Conservation (phyloP, 2,113 vertebrate genomes). For the Tachycineta bicolor region DNA sequence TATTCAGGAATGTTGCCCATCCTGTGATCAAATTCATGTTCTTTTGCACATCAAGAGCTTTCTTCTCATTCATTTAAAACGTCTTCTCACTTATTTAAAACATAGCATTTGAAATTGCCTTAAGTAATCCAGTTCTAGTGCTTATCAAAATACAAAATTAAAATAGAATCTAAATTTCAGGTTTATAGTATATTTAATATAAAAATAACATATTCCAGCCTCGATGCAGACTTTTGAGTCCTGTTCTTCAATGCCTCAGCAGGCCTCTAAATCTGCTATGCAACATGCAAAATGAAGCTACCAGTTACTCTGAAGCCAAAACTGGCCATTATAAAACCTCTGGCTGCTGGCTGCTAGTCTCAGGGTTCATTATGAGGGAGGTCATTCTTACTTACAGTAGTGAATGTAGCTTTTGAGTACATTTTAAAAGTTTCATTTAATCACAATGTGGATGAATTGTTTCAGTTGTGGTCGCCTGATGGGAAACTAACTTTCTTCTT, state of each 20-base stretch:
- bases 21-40: not conserved
- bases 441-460: conserved; percentile 58
- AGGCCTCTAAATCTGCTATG: conserved; percentile 3
- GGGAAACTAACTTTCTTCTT: conserved; percentile 75
- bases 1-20: not conserved
- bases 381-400: conserved; percentile 64
- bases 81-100: not conserved
- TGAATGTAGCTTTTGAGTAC: conserved; percentile 77
- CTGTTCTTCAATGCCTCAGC: not conserved
- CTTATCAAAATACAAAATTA: not conserved
- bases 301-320: conserved; percentile 57
- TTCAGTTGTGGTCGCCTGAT: conserved; percentile 66
- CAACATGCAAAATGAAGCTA: conserved; percentile 54
- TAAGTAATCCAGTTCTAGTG: not conserved
- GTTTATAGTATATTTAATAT: not conserved
- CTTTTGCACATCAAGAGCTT: not conserved
- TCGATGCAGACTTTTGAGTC: not conserved
- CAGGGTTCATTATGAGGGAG: conserved; percentile 67
- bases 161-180: not conserved
- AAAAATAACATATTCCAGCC: not conserved
- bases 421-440: conserved; percentile 68
- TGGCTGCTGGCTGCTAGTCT: conserved; percentile 57
- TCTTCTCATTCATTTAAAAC: not conserved
- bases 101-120: not conserved
- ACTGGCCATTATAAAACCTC: conserved; percentile 57